Percentiles rank a stretch among this genome's conserved stretches.
phyloP scores from a whole-genome alignment of 2,888 invertebrate genomes.

The Cephonodes hylas region DNA sequence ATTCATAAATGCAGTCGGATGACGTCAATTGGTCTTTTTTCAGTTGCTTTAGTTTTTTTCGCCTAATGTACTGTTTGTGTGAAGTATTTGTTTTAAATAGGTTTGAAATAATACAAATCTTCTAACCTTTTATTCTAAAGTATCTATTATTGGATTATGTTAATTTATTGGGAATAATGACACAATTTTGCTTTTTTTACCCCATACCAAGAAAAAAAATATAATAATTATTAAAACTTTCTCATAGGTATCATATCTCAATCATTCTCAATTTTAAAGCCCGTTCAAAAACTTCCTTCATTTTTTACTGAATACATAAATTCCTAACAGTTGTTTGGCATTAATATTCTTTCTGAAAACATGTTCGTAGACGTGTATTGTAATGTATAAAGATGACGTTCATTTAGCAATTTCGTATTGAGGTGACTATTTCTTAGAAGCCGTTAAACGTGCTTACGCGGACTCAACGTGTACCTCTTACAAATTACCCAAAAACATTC shows the following conservation, averaged over 20 bases:
- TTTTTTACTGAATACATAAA: background rate
- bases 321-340: background rate
- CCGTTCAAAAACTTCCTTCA: background rate
- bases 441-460: constrained; percentile 7
- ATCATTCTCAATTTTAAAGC: background rate
- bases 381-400: constrained; percentile 3
- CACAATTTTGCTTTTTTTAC: no score
- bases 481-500: constrained; percentile 5
- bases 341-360: background rate
- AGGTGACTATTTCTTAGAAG: constrained; percentile 8
- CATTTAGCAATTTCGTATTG: constrained; percentile 6
- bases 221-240: no score
- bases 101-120: no score
- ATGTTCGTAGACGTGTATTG: background rate
- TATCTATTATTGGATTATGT: no score
- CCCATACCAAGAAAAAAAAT: no score
- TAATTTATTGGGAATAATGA: no score
- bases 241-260: no score
- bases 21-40: background rate
- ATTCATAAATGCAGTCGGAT: background rate
- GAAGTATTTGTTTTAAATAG: no score
- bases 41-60: background rate
- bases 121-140: no score
- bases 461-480: constrained; percentile 7
- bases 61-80: no score